Evolutionary conservation across 2,113 vertebrate genomes (phyloP), one percentile per base, ranked within the genome.

Genomic region (Pelecanus crispus): DNA sequence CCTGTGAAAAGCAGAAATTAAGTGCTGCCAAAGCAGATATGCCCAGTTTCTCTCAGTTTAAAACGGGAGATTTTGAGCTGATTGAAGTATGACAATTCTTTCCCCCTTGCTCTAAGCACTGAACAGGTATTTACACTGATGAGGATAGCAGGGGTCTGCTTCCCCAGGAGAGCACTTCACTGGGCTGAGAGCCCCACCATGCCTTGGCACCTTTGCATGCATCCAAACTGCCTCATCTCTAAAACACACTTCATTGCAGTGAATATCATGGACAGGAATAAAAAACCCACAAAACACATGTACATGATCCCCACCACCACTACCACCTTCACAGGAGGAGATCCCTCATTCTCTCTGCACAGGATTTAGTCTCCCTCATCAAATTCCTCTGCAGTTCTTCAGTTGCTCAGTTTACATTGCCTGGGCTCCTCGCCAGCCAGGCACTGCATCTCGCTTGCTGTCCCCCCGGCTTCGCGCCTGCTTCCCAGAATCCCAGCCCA

Each of bases 251-350:
- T 81, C 70, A 10, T 28, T 58, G 26, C 90, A 72, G 78, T 16
- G 50, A 44, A 67, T 90, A 16, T 16, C 40, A 3, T 1, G 62
- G 90, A 28, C 74, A 66, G 62, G 58, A 81, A 75, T 26, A 92
- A 77, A 59, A 7, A 45, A 20, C 49, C 22, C 77, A 42, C n/a
- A 34, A 59, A 61, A 36, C 89, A 63, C 70, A 71, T 1, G 32
- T 73, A 94, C 89, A 53, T 4, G 7, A 56, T 95, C 74, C 74
- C 86, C 62, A 77, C 36, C 90, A 77, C 58, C 72, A 9, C 81
- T 31, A 44, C 86, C 92, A 92, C 55, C 95, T 70, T 88, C 11
- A 10, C 95, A 77, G 71, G 90, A 95, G 93, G 95, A 97, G 66
- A 94, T 90, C 82, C 95, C 92, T 94, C 82, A 14, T 83, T 83